phyloP scores from a whole-genome alignment of 2,113 vertebrate genomes.

The Glaucomys volans region DNA sequence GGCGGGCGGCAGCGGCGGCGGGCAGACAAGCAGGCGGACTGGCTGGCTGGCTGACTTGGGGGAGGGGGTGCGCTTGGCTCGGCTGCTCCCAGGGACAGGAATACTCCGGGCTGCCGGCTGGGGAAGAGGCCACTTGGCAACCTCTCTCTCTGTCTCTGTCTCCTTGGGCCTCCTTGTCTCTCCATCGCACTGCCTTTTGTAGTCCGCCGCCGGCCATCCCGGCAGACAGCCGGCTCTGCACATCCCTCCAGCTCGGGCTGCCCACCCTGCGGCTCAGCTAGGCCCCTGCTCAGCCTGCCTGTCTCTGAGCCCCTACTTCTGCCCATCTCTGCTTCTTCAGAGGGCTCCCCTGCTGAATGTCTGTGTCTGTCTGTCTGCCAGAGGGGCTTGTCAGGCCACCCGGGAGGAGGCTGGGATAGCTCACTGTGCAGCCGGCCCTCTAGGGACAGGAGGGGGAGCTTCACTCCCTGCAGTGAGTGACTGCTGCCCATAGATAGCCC shows the following conservation, averaged over 20 bases:
- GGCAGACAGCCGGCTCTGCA: neutral
- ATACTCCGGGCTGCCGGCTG: conserved; percentile 46
- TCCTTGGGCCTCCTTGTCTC: conserved; percentile 68
- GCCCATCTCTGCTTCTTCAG: neutral
- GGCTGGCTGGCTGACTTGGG: conserved; percentile 42
- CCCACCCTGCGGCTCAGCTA: neutral
- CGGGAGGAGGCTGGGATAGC: neutral
- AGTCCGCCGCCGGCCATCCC: conserved; percentile 56
- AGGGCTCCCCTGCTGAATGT: neutral
- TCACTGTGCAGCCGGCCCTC: neutral
- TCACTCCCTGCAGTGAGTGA: neutral
- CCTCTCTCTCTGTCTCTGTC: conserved; percentile 48
- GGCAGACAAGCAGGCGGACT: conserved; percentile 66
- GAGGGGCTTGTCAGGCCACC: neutral
- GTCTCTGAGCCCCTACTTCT: neutral
- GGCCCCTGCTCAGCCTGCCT: neutral
- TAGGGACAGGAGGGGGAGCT: neutral
- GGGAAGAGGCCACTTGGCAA: conserved; percentile 72
- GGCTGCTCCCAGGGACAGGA: conserved; percentile 47
- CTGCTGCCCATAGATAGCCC: neutral
- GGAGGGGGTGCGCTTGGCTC: conserved; percentile 34
- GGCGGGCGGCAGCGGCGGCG: conserved; percentile 41
- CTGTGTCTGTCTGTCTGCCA: conserved; percentile 29
- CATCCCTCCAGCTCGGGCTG: neutral
- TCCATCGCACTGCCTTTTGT: conserved; percentile 66